phyloP scores from a whole-genome alignment of 2,113 vertebrate species.

The Rhadina sibilatrix region DNA sequence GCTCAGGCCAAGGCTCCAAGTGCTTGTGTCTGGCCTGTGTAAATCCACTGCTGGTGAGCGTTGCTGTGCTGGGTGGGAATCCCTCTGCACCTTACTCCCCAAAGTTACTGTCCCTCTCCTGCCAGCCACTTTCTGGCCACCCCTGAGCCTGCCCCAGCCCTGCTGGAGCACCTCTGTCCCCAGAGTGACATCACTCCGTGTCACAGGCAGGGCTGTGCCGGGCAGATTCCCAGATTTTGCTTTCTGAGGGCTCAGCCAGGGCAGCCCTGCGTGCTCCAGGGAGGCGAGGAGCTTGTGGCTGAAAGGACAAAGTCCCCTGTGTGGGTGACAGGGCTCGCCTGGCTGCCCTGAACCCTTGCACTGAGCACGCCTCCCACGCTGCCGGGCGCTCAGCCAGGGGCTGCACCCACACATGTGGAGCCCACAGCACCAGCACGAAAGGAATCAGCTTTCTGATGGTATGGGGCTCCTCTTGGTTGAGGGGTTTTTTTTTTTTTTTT shows the following conservation, averaged over 20 bases:
- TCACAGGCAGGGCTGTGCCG: neutral
- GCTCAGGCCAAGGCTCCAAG: neutral
- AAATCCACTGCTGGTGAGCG: fast-evolving
- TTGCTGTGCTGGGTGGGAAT: neutral
- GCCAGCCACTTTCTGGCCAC: neutral
- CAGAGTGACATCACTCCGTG: neutral
- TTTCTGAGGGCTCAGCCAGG: neutral
- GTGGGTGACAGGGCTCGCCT: slow-evolving; percentile 32
- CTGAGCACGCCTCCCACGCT: slow-evolving; percentile 52
- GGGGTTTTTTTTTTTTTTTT: fast-evolving
- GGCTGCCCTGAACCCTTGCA: slow-evolving; percentile 58
- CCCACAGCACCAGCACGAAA: neutral
- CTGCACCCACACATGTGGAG: neutral
- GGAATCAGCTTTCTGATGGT: neutral
- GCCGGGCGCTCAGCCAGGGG: neutral
- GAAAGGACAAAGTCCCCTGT: slow-evolving; percentile 52
- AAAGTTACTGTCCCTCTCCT: neutral
- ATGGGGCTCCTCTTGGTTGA: neutral
- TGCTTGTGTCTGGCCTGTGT: fast-evolving
- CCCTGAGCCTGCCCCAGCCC: neutral
- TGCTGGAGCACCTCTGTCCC: neutral
- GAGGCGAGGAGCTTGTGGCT: neutral
- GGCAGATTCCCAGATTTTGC: neutral
- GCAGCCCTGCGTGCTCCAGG: neutral
- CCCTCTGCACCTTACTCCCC: neutral